Percentiles rank a stretch among this genome's conserved stretches.
These are phyloP conservation scores for Nymphicus hollandicus DNA, from an alignment of 2,113 vertebrate species.

Conservation along the genomic window DNA sequence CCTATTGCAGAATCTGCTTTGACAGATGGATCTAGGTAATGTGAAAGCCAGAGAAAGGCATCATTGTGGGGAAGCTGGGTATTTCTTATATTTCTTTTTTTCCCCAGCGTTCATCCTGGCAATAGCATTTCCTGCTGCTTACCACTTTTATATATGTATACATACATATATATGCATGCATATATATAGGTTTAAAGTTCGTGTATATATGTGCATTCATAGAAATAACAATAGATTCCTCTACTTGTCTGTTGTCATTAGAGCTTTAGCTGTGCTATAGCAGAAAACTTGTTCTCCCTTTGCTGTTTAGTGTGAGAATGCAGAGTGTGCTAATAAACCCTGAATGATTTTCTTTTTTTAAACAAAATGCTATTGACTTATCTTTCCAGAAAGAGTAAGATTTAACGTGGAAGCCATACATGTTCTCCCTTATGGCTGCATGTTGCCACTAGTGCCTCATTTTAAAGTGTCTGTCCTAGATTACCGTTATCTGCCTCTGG, in stretches of 20 bases:
- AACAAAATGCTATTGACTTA: background rate
- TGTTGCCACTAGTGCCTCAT: background rate
- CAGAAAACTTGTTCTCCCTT: background rate
- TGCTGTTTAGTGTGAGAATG: background rate
- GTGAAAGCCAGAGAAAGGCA: background rate
- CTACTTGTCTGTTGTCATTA: background rate
- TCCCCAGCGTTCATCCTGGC: background rate
- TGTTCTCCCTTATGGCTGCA: background rate
- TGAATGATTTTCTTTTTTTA: background rate
- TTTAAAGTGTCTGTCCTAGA: background rate
- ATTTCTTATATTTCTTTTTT: background rate
- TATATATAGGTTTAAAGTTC: background rate
- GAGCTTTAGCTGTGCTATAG: background rate
- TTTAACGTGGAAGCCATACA: background rate
- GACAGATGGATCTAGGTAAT: background rate
- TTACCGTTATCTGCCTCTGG: background rate
- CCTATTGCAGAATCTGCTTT: conserved; percentile 20
- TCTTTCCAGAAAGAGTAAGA: background rate
- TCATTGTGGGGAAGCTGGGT: background rate
- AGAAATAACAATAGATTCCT: background rate
- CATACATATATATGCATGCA: background rate
- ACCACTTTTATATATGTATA: background rate
- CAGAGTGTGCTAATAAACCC: background rate
- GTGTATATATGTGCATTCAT: background rate
- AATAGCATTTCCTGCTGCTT: background rate